Evolutionary conservation across 2,797 vertebrate species (phyloP), one percentile per base, ranked within the genome.

Genomic region (Phaenicophaeus curvirostris): DNA sequence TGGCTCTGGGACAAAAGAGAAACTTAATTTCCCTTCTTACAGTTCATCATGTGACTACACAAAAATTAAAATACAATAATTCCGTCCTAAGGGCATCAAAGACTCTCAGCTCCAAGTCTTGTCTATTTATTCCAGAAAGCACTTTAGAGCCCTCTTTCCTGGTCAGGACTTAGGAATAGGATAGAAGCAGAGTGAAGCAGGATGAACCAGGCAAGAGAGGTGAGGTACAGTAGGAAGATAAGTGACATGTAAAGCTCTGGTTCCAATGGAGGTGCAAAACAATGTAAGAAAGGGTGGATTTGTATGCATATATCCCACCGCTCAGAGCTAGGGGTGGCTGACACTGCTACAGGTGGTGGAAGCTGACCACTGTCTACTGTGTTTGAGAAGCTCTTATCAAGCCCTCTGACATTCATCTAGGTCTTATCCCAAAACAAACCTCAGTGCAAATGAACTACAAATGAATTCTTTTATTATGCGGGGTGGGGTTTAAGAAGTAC

Each of bases 221-320:
- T 82, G 51, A 59, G 9, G 23, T 0, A 9, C 1, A 31, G 16
- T 0, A 59, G 44, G 8, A 71, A 7, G 11, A 8, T 2, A 10
- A 31, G 25, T 13, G 19, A 62, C 0, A 3, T 31, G 30, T 28
- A 28, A 82, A 79, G 59, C 9, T 85, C 55, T 82, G 27, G 3
- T 55, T 51, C 33, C 51, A 33, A n/a, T 35, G 67, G 17, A 6
- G 5, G 6, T 16, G 19, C 8, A 74, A 15, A n/a, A 54, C 28
- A 55, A 42, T 0, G 5, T 7, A 42, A 23, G 14, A 10, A 61
- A 39, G 4, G 7, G 7, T 24, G n/a, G 51, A 61, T 30, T 39
- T 5, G 14, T 50, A 15, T 4, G 23, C 61, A 42, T 0, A 6
- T 4, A 20, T 3, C 75, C 31, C 9, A 31, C 55, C 61, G n/a